Evolutionary conservation across 1,140 invertebrate genomes (phyloP).

Genomic region (Brachionus rotundiformis): DNA sequence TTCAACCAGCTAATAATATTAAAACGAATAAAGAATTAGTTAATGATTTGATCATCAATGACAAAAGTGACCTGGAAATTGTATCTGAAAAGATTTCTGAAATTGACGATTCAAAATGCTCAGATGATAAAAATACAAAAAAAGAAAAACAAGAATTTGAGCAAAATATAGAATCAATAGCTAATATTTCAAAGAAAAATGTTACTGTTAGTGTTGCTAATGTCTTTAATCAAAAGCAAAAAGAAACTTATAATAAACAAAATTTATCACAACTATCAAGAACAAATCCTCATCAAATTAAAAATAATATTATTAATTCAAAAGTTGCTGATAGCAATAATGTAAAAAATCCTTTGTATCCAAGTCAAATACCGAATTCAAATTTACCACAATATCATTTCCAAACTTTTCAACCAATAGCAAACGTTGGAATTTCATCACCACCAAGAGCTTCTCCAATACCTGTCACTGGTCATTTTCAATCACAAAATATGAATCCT

Average conservation of each 20-base stretch:
- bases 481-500: neutral
- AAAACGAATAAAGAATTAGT: neutral
- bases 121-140: neutral
- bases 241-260: neutral
- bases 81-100: neutral
- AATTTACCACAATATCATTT: neutral
- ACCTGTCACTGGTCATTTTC: neutral
- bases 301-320: neutral
- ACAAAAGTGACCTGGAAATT: neutral
- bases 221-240: constrained; percentile 39
- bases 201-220: constrained; percentile 1
- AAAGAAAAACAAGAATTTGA: neutral
- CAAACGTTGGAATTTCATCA: neutral
- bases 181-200: neutral
- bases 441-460: constrained; percentile 7
- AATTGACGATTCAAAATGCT: neutral
- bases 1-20: neutral
- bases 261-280: neutral
- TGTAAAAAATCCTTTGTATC: neutral
- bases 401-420: constrained; percentile 37
- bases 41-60: neutral
- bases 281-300: neutral
- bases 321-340: neutral
- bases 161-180: neutral
- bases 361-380: constrained; percentile 14